Base-by-base conservation (phyloP, 2,113 vertebrate genomes). In the Bucco capensis region DNA sequence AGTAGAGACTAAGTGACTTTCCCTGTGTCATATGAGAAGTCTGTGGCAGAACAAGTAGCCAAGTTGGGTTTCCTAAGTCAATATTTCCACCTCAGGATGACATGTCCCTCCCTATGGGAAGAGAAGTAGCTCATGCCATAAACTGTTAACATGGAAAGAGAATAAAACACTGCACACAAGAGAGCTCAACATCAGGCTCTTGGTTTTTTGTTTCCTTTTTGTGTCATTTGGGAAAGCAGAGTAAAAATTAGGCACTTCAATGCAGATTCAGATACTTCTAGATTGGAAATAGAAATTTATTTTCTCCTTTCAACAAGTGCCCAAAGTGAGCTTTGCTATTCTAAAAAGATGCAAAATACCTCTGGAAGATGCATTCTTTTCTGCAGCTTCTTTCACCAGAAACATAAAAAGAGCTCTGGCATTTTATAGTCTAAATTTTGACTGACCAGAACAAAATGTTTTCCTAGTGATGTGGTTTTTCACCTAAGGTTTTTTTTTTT, bases 381-480 rank as follows among this genome's bases (percentile, higher is more conserved):
- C 53, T 30, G 17, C 25, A 64, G 42, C 14, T 27, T 46, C 8
- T 4, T 27, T 3, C 7, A 21, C 31, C 30, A 54, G n/a, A 12
- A 14, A 56, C 38, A 50, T 40, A 58, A 78, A 73, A 82, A 50
- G 24, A 75, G 7, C 47, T 71, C 56, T 82, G 66, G 42, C 11
- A 54, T 81, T 91, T 84, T 42, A 10, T 56, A 67, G 19, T 67
- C 54, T 76, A 40, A 72, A 57, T 80, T 93, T 60, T 88, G 67
- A 51, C 80, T 83, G 89, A 73, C 46, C 72, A 49, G 76, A 90
- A 80, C 75, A 79, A 79, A 90, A 65, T 57, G 33, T 86, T 93
- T 92, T 86, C 69, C 60, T 25, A 44, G 72, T 16, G 33, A 72
- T 24, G 54, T 40, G 30, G 40, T 8, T 70, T 92, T 86, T 58